phyloP scores from a whole-genome alignment of 2,113 vertebrate genomes.

The Corythornis vintsioides region DNA sequence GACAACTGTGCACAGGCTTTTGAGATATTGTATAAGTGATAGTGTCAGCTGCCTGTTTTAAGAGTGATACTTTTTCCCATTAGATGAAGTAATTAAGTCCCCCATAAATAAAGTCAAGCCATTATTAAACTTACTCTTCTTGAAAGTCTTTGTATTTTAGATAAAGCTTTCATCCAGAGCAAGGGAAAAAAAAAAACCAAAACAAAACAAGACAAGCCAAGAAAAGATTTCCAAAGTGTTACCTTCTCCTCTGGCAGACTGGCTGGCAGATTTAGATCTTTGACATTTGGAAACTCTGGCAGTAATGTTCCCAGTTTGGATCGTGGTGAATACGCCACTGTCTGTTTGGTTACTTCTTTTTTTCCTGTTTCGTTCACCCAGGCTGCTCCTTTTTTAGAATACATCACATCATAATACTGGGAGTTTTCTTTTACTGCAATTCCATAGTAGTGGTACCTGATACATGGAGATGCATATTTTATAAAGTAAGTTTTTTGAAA shows the following conservation, averaged over 20 bases:
- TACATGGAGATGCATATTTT: slow-evolving; percentile 17
- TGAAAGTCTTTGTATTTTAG: slow-evolving; percentile 4
- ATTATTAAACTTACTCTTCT: slow-evolving; percentile 33
- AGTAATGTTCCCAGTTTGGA: slow-evolving; percentile 98
- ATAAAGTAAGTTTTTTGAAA: not conserved
- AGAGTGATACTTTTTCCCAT: not conserved
- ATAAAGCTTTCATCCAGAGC: slow-evolving; percentile 40
- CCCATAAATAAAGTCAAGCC: slow-evolving; percentile 38
- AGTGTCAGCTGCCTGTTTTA: not conserved
- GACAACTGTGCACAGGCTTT: rapidly evolving
- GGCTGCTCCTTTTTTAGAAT: slow-evolving; percentile 98
- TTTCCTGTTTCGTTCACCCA: slow-evolving; percentile 99
- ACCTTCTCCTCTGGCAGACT: slow-evolving; percentile 99
- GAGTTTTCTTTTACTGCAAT: slow-evolving; percentile 98
- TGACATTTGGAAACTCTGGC: slow-evolving; percentile 99
- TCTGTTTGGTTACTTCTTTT: slow-evolving; percentile 99
- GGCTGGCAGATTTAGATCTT: slow-evolving; percentile 98
- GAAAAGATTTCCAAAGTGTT: slow-evolving; percentile 77
- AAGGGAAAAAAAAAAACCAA: not conserved
- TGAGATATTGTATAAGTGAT: not conserved
- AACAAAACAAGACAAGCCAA: slow-evolving; percentile 5
- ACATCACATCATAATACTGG: slow-evolving; percentile 99
- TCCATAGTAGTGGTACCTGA: slow-evolving; percentile 99
- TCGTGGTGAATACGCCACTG: slow-evolving; percentile 99
- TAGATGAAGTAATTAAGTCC: not conserved